Base-by-base conservation (phyloP, 37 sponge, comb jelly and placozoan genomes). In the Halichondria panicea region DNA sequence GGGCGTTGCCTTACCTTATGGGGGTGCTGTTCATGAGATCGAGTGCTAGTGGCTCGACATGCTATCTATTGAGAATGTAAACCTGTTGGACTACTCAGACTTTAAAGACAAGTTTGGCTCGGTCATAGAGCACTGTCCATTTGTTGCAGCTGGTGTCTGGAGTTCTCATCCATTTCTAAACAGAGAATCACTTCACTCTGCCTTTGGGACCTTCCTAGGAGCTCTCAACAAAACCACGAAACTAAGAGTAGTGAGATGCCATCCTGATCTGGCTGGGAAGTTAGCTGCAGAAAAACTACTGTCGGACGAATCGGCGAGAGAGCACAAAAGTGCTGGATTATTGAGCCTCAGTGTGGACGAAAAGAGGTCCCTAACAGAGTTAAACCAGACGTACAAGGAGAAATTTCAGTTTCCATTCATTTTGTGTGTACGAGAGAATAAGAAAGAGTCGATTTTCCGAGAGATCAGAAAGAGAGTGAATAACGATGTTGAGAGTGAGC, bases 361-460 rank as follows among this genome's bases (percentile, higher is more conserved):
- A 41, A 54, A 35, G 33, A 24, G 35, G 1, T 50, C 63, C 37
- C 22, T 77, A 4, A 43, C 48, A n/a, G 42, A 52, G 33, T 36
- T 77, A 24, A 77, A 77, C 40, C 15, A 5, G 27, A 12, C 39
- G 24, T 77, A 77, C 66, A 77, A 64, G 40, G 53, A 43, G 27
- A 77, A 65, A 30, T 77, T 77, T 52, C 54, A 66, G 8, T 77
- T 63, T 31, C 77, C 77, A 3, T 77, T 77, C 52, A 66, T 77
- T 25, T 50, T 77, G 21, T 77, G 77, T 55, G 77, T 66, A 28
- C 43, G 77, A 45, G 77, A 77, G 53, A 77, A 77, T 66, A 77
- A 77, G 41, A 45, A 50, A 12, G 37, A 63, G 41, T 50, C 66
- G 19, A 77, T 77, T 24, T 31, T 77, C 42, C 37, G 28, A 34